Base-by-base conservation (phyloP, 64 coral and sea anemone species). In the Dendrophyllia cribrosa region DNA sequence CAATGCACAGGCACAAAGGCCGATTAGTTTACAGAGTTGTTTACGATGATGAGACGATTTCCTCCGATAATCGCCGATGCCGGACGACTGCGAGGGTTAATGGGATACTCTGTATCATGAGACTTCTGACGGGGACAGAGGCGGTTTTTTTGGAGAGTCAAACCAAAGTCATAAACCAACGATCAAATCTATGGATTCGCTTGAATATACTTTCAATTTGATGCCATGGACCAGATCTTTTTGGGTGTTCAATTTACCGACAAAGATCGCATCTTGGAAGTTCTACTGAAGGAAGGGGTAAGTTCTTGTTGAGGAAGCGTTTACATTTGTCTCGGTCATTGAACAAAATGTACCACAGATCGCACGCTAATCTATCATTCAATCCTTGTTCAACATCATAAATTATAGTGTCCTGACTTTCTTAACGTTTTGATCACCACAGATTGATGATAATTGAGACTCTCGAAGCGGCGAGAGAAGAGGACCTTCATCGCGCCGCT, bases 381-480 rank as follows among this genome's bases (percentile, higher is more conserved):
- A 53, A n/a, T 45, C 45, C 13, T 47, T 66, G 26, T 23, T 84
- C 60, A 68, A 63, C 46, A 75, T 61, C 55, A 55, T 22, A 88
- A 53, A 53, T 53, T 53, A 72, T 87, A 47, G 24, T 60, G 20
- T 72, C 51, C n/a, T 88, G 21, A 23, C 72, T 72, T 88, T 59
- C 56, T 14, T 48, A 72, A 61, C 17, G 50, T 73, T 72, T 74
- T 74, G 25, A 72, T 88, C 86, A 24, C 34, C 58, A 74, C 74
- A 89, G 84, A 52, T 87, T 3, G 74, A 67, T 22, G 87, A 89
- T 68, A n/a, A 23, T 89, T 43, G 48, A 77, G 25, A 64, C 74
- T 12, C 44, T 89, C 16, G 61, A 48, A 78, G 24, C 26, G 58
- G 87, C 72, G 2, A 49, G 15, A 16, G 74, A 89, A 58, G 59